Percentiles rank a stretch among this genome's conserved stretches.
These are phyloP conservation scores for Actinemys pallida DNA, from an alignment of 2,113 vertebrate genomes.

Conservation along the genomic window DNA sequence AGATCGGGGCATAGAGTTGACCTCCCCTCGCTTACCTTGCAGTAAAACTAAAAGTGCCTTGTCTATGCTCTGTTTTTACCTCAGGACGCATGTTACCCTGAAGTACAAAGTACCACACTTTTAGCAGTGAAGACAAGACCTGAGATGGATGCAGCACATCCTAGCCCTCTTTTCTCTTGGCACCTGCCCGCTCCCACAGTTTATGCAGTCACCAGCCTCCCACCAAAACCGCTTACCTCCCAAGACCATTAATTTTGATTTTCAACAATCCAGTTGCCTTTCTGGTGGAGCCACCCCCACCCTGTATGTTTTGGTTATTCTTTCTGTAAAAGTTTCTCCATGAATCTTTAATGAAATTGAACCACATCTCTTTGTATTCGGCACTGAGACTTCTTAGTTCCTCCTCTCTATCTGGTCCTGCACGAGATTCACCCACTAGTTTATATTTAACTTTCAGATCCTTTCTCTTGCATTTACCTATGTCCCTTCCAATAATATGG, in stretches of 20 bases:
- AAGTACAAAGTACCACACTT: neutral
- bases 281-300: neutral
- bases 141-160: neutral
- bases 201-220: conserved; percentile 4
- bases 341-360: neutral
- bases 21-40: neutral
- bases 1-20: neutral
- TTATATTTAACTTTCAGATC: neutral
- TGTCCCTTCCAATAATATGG: neutral
- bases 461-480: neutral
- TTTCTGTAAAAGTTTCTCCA: neutral
- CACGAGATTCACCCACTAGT: rapidly evolving
- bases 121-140: neutral
- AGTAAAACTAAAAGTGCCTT: neutral
- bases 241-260: conserved; percentile 11
- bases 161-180: neutral
- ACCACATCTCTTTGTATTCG: neutral
- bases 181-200: neutral
- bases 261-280: neutral
- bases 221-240: conserved; percentile 1
- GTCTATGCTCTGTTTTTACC: neutral
- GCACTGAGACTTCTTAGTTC: neutral
- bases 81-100: rapidly evolving
- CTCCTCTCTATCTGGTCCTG: neutral
- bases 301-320: neutral